Conservation (phyloP, 2,888 invertebrate genomes). For the Emmelina monodactyla region DNA sequence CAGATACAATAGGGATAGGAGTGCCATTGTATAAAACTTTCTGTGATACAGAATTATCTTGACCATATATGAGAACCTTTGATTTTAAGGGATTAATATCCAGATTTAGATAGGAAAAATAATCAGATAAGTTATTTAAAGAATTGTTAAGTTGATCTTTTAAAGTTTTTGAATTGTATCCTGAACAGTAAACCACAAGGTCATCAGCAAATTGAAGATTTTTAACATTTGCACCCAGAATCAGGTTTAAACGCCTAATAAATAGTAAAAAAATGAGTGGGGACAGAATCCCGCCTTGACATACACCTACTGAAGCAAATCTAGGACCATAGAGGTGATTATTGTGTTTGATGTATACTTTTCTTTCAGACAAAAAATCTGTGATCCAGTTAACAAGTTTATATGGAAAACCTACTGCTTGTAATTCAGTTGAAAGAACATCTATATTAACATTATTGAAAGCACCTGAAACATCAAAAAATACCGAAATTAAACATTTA, state of each 20-base stretch:
- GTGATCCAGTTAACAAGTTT: constrained; percentile 10
- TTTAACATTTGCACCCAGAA: constrained; percentile 9
- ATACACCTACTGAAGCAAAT: constrained; percentile 9
- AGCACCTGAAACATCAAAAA: constrained; percentile 10
- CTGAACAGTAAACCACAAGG: constrained; percentile 3
- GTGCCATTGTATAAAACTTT: background rate
- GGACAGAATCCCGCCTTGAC: constrained; percentile 12
- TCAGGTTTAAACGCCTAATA: constrained; percentile 10
- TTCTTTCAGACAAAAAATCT: constrained; percentile 10
- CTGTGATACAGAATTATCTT: no score
- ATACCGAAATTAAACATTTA: constrained; percentile 5
- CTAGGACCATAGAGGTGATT: constrained; percentile 9
- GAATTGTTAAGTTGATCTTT: background rate
- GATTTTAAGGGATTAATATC: constrained; percentile 2
- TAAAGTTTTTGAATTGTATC: background rate
- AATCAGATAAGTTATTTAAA: background rate
- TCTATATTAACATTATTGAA: constrained; percentile 9
- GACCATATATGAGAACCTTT: constrained; percentile 5
- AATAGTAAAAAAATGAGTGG: constrained; percentile 11
- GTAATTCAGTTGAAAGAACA: constrained; percentile 3
- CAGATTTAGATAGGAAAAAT: constrained; percentile 5
- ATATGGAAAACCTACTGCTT: constrained; percentile 7
- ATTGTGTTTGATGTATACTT: constrained; percentile 12
- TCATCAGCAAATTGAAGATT: constrained; percentile 13
- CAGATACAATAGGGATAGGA: constrained; percentile 1